Base-by-base conservation (phyloP, 2,797 vertebrate genomes). In the Tokudaia muenninki region DNA sequence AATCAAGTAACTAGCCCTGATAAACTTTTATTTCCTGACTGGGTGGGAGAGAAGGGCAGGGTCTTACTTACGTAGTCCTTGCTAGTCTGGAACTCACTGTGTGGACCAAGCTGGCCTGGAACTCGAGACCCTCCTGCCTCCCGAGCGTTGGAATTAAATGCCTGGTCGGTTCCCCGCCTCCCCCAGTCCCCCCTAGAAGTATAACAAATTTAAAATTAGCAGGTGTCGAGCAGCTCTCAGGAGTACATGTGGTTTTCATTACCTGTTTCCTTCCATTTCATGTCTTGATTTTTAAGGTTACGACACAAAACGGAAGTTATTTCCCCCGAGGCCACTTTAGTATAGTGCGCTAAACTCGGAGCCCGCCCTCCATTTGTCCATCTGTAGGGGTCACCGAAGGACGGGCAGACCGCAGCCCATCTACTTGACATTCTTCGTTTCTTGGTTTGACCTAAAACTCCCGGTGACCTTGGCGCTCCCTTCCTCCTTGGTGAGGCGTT, bases 161-260 rank as follows among this genome's bases (percentile, higher is more conserved):
- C 11, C 14, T 55, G 47, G 65, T 74, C 37, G 47, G 65, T 74
- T 78, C 3, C 6, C 22, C 6, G 82, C 61, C 70, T n/a, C 84
- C 90, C 91, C 75, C 94, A 94, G 95, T 59, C 63, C 41, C 92
- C 92, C 93, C 91, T 65, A 94, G 70, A 92, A 92, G 89, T 72
- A 31, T 82, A 90, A 90, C 70, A 94, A 92, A 91, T 90, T 59
- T 52, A 88, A 96, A 79, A 92, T 77, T 78, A 86, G 90, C 94
- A 96, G 97, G 96, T 94, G 95, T 91, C 61, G 50, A 12, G 22
- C 77, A 79, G 88, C 55, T 37, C 67, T 34, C 59, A 77, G 88
- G 57, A 44, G 13, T 57, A 72, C 82, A 82, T 24, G 91, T 91
- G 81, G 50, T 94, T 94, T 86, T 75, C 75, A 87, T 95, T 65